Conservation (phyloP, 2,888 invertebrate genomes). For the Chloroclystis v-ata region DNA sequence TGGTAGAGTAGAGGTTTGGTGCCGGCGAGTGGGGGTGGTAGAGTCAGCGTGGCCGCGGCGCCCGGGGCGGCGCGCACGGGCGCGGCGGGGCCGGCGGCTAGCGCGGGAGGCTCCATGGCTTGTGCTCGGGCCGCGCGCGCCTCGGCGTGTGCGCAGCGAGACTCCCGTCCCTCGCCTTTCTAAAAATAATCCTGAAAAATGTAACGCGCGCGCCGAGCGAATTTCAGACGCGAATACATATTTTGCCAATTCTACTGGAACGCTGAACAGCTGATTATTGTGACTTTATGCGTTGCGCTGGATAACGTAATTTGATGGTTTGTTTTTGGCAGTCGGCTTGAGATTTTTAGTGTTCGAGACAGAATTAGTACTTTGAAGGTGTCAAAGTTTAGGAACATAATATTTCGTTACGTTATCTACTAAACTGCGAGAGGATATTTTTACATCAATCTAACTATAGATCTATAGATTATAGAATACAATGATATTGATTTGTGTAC, state of each 20-base stretch:
- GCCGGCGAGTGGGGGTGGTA: slow-evolving; percentile 53
- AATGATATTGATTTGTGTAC: no score
- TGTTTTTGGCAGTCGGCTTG: slow-evolving; percentile 6
- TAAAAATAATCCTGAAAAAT: slow-evolving; percentile 76
- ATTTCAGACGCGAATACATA: slow-evolving; percentile 59
- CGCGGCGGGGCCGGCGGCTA: slow-evolving; percentile 42
- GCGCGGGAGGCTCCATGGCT: slow-evolving; percentile 70
- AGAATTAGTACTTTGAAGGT: no score
- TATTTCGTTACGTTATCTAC: no score
- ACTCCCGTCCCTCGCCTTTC: slow-evolving; percentile 68
- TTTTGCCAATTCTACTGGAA: slow-evolving; percentile 56
- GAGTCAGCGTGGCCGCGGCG: slow-evolving; percentile 44
- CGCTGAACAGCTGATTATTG: slow-evolving; percentile 41
- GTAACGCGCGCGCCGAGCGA: slow-evolving; percentile 56
- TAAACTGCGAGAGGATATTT: no score
- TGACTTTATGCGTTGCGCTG: slow-evolving; percentile 22
- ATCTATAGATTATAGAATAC: no score
- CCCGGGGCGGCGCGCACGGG: slow-evolving; percentile 60
- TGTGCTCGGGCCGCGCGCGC: slow-evolving; percentile 70
- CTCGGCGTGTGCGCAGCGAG: slow-evolving; percentile 60
- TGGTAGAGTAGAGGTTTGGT: slow-evolving; percentile 61
- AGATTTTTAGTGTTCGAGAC: neutral
- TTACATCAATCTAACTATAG: no score
- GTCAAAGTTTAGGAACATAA: no score
- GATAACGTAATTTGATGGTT: slow-evolving; percentile 13